Base-by-base conservation (phyloP, 2,113 vertebrate species). In the Pseudorasbora parva region DNA sequence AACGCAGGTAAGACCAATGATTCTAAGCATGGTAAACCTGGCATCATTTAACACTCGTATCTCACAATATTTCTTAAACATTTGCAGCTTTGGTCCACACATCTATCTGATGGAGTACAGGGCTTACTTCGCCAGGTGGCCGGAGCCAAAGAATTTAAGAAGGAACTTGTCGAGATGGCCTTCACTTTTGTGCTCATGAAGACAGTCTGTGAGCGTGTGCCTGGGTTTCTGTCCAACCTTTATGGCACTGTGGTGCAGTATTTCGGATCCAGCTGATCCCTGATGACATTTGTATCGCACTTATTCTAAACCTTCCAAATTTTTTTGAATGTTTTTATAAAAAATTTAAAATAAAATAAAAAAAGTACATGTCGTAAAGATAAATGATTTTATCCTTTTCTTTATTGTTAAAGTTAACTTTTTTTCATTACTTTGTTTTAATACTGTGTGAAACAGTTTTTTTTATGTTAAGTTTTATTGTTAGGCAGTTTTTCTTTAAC, bases 141-240 rank as follows among this genome's bases (percentile, higher is more conserved):
- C 19, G 83, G 92, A 8, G 85, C 96, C 85, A 92, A 93, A 0
- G 72, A 64, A 17, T 84, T 94, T 8, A 86, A 90, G 4, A 86
- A 80, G 9, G 96, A 99, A 88, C 94, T 90, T 47, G 88, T 94
- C 56, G 74, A 82, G 30, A 8, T 97, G 86, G 90, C 95, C 64
- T 77, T 97, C 60, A 88, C 94, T 6, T 94, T 98, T 92, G 86
- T 95, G 0, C 57, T 99, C 82, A 94, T 95, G 87, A 97, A 91
- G 86, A 93, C 92, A 12, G 94, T 97, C 64, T 93, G 92, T 0
- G 77, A 92, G 7, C 92, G 78, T 9, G 72, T 91, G 0, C 97
- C 98, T 0, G 56, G n/a, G 1, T 86, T 96, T 60, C 91, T 98
- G 0, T 86, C 30, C 0, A 75, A 9, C n/a, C 93, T 96, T 73